Evolutionary conservation across 2,797 vertebrate species (phyloP), one percentile per base, ranked within the genome.

Genomic region (Hirundo rustica): DNA sequence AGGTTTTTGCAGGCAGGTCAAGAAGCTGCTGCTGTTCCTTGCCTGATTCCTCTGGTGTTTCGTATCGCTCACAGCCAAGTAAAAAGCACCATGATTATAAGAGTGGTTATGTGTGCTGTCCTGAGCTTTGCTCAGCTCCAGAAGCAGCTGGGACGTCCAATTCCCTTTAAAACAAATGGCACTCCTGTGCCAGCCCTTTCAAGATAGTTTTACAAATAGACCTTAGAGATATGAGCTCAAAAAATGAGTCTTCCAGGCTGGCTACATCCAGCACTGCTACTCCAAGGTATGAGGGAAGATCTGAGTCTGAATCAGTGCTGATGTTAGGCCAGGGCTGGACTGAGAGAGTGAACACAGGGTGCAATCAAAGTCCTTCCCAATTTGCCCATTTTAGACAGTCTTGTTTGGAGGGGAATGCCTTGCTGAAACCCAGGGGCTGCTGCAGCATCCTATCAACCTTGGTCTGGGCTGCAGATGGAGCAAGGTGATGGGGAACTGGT

Each of bases 291-390:
- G 5, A 54, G 54, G 10, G 40, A 70, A 77, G 66, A 21, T 10
- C 4, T 0, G 3, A 64, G 40, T 36, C 53, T 45, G 40, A 7
- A 1, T n/a, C 51, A n/a, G 16, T 2, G 42, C 65, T 65, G 60
- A 26, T 5, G 10, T 10, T 5, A 16, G 23, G 10, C 47, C 53
- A 13, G 42, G 44, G 51, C 1, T 2, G 3, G n/a, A 6, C 27
- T 40, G 73, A 47, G 2, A 9, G 34, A 51, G 19, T 10, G 40
- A 73, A 36, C 29, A 25, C 0, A 1, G n/a, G 16, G 1, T 71
- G 20, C 42, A 78, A n/a, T 11, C 45, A 19, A 85, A 34, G 7
- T 17, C 29, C 20, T 32, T 40, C 21, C 18, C 25, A n/a, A 34
- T 67, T 10, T 64, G 12, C 54, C 29, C 15, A 25, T n/a, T 38